A percentile compares a stretch with the other conserved stretches of the same genome.
These are phyloP conservation scores for Periophthalmus magnuspinnatus DNA, from an alignment of 2,797 vertebrate genomes.

Conservation along the genomic window DNA sequence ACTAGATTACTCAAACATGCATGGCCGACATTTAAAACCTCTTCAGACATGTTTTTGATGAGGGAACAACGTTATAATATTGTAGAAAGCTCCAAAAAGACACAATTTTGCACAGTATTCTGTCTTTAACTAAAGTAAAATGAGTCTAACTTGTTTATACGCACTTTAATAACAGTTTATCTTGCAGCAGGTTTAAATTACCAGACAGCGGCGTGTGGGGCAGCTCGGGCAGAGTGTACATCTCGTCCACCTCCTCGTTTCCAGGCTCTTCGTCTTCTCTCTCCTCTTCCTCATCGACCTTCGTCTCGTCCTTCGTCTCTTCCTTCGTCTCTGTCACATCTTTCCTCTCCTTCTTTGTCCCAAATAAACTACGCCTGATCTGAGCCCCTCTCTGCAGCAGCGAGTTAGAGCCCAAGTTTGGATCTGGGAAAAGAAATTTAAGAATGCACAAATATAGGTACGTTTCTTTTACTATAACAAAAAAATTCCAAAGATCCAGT, in stretches of 20 bases:
- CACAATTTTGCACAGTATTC: too few species aligned
- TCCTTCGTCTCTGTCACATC: constrained; percentile 13
- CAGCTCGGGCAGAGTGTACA: constrained; percentile 67
- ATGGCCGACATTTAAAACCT: too few species aligned
- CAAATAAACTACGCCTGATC: constrained; percentile 40
- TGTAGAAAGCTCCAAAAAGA: too few species aligned
- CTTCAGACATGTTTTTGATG: too few species aligned
- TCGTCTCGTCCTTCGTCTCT: neutral
- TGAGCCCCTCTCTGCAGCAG: constrained; percentile 25
- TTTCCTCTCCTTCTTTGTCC: constrained; percentile 45
- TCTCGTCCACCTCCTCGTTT: constrained; percentile 41
- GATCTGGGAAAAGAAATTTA: constrained; percentile 40
- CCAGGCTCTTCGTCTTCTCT: neutral
- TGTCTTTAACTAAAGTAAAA: too few species aligned
- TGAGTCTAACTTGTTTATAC: too few species aligned
- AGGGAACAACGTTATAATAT: too few species aligned
- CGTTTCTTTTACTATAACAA: neutral
- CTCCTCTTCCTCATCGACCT: constrained; percentile 17
- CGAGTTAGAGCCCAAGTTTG: neutral
- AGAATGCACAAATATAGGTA: too few species aligned
- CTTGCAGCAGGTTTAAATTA: constrained; percentile 28
- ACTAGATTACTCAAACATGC: too few species aligned
- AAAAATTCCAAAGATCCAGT: neutral
- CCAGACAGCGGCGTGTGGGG: constrained; percentile 74
- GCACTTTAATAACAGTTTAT: too few species aligned